Percentiles rank a stretch among this genome's conserved stretches.
Conservation (phyloP, 2,113 vertebrate species). For the Gymnobelideus leadbeateri region DNA sequence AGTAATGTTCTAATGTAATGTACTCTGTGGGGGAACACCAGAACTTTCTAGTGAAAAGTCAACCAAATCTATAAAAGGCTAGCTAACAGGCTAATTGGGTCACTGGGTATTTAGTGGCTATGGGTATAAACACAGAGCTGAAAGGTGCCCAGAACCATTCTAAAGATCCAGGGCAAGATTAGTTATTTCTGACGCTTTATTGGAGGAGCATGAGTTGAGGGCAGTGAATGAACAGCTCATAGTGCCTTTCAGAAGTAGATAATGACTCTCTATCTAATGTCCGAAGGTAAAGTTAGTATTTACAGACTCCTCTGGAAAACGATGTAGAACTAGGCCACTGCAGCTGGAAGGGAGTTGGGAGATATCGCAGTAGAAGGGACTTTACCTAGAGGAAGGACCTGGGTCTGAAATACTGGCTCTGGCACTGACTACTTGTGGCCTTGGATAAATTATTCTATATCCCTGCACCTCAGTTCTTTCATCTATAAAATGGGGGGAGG, state of each 20-base stretch:
- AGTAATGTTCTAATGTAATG: not conserved
- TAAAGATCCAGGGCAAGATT: not conserved
- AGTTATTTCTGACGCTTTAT: not conserved
- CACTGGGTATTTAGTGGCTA: not conserved
- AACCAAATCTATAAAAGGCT: constrained; percentile 32
- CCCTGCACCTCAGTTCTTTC: too few species aligned
- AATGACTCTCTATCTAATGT: too few species aligned
- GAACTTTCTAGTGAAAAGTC: constrained; percentile 11
- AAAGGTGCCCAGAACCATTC: not conserved
- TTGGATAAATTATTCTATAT: not conserved
- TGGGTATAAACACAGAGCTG: not conserved
- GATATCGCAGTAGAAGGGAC: not conserved
- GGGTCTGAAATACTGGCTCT: not conserved
- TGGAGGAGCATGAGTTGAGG: not conserved
- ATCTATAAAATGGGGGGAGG: too few species aligned
- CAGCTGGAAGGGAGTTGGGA: not conserved
- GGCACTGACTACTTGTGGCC: not conserved
- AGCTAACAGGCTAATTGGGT: constrained; percentile 12
- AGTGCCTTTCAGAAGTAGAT: too few species aligned
- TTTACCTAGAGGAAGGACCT: not conserved
- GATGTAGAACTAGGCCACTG: not conserved
- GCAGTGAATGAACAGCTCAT: not conserved
- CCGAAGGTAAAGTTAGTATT: not conserved
- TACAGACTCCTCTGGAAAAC: not conserved
- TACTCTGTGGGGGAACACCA: not conserved